These are phyloP conservation scores for Paracentrotus lividus DNA, from an alignment of 53 echinoderm and acorn worm species.

Conservation along the genomic window DNA sequence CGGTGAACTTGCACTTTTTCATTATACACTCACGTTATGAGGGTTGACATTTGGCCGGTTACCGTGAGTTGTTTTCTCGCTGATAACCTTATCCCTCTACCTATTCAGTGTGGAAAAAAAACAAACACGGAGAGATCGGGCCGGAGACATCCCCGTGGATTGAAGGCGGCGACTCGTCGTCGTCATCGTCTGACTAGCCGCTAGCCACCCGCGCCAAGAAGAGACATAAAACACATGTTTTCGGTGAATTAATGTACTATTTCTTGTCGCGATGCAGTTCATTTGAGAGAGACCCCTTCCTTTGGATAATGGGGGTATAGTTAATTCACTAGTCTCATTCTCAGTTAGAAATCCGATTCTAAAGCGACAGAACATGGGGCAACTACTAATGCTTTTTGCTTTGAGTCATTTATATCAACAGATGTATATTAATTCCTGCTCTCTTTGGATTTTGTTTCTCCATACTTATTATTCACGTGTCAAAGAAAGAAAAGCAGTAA, in stretches of 20 bases:
- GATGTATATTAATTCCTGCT: no score
- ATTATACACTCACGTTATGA: constrained; percentile 65
- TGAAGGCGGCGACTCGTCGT: constrained; percentile 55
- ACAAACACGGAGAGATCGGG: constrained; percentile 54
- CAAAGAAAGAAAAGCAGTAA: no score
- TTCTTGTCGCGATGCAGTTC: constrained; percentile 12
- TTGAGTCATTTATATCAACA: no score
- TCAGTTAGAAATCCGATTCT: neutral
- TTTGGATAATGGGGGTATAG: neutral
- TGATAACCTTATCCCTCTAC: neutral
- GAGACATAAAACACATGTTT: constrained; percentile 54
- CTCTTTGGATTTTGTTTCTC: no score
- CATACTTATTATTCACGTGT: no score
- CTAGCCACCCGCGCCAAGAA: neutral
- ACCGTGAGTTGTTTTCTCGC: neutral
- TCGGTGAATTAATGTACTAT: neutral
- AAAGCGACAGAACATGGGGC: no score
- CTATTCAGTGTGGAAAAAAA: constrained; percentile 66
- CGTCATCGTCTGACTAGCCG: constrained; percentile 41
- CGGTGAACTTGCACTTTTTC: constrained; percentile 49
- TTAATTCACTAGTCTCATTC: neutral
- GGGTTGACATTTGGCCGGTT: neutral
- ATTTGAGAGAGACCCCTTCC: neutral
- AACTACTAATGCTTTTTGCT: no score
- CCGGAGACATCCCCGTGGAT: constrained; percentile 55